Percentiles rank a stretch among this genome's conserved stretches.
Evolutionary conservation across 2,113 vertebrate genomes (phyloP).

Genomic region (Triplophysa dalaica): DNA sequence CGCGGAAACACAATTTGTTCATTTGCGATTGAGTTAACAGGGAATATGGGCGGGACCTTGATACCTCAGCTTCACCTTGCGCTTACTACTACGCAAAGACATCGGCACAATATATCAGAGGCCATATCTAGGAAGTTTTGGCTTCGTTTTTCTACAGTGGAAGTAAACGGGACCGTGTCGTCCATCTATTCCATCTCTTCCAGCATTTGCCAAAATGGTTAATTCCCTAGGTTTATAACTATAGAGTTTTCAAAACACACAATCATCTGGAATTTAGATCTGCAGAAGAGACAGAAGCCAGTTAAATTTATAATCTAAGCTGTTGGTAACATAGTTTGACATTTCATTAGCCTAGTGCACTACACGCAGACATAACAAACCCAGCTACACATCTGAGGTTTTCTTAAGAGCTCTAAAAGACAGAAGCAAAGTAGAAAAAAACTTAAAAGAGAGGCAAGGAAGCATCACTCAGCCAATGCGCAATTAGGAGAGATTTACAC

Average conservation of each 20-base stretch:
- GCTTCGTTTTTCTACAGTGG: too few species aligned
- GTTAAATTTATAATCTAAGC: constrained; percentile 50
- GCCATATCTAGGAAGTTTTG: too few species aligned
- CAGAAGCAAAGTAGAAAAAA: neutral
- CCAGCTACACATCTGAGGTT: neutral
- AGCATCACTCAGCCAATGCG: neutral
- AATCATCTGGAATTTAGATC: constrained; percentile 65
- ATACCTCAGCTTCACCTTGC: too few species aligned
- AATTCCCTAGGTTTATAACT: constrained; percentile 73
- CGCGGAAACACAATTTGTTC: too few species aligned
- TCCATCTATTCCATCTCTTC: constrained; percentile 4
- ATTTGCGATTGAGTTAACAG: too few species aligned
- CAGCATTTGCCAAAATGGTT: constrained; percentile 61
- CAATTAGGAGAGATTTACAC: constrained; percentile 33
- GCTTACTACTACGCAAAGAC: too few species aligned
- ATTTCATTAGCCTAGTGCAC: constrained; percentile 35
- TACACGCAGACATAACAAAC: constrained; percentile 16
- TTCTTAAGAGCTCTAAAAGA: neutral
- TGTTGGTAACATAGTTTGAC: constrained; percentile 32
- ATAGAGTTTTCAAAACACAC: constrained; percentile 63
- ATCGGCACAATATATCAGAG: too few species aligned
- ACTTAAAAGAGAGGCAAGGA: neutral
- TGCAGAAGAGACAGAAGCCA: constrained; percentile 56
- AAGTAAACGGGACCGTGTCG: too few species aligned
- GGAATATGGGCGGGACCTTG: too few species aligned